A percentile compares a stretch with the other conserved stretches of the same genome.
phyloP scores from a whole-genome alignment of 2,888 invertebrate species.

The Tethea ocularis region DNA sequence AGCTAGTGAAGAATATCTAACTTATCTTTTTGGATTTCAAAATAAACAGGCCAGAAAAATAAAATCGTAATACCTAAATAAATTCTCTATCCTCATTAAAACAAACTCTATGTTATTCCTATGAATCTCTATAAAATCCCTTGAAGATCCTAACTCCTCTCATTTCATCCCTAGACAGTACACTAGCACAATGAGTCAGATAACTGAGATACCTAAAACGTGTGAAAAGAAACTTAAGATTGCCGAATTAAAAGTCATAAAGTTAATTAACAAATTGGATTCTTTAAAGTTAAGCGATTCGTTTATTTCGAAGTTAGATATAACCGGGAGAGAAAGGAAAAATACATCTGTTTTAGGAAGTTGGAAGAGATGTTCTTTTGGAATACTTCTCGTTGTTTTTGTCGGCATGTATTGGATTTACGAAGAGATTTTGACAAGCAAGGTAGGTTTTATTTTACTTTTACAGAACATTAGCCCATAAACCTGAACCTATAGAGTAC shows the following conservation, averaged over 20 bases:
- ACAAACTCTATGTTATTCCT: neutral
- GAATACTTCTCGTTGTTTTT: slow-evolving; percentile 27
- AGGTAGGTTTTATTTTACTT: slow-evolving; percentile 38
- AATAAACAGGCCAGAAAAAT: neutral
- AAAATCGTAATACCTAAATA: no score
- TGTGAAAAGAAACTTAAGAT: slow-evolving; percentile 66
- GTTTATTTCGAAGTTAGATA: slow-evolving; percentile 49
- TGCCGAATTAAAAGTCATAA: slow-evolving; percentile 63
- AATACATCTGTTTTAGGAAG: slow-evolving; percentile 11
- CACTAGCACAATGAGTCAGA: slow-evolving; percentile 47
- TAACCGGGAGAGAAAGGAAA: slow-evolving; percentile 26
- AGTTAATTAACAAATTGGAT: slow-evolving; percentile 66
- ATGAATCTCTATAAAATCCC: slow-evolving; percentile 46
- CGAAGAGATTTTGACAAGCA: slow-evolving; percentile 39
- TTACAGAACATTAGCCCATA: no score
- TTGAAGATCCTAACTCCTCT: slow-evolving; percentile 28
- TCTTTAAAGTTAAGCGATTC: slow-evolving; percentile 53
- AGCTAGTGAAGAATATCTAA: no score
- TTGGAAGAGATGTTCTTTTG: slow-evolving; percentile 16
- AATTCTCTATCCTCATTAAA: neutral
- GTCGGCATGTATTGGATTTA: slow-evolving; percentile 43
- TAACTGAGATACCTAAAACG: slow-evolving; percentile 47
- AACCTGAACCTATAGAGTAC: neutral
- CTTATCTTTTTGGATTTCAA: neutral
- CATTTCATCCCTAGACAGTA: slow-evolving; percentile 35